Percentiles rank a stretch among this genome's conserved stretches.
phyloP scores from a whole-genome alignment of 2,113 vertebrate genomes.

The Shinisaurus crocodilurus region DNA sequence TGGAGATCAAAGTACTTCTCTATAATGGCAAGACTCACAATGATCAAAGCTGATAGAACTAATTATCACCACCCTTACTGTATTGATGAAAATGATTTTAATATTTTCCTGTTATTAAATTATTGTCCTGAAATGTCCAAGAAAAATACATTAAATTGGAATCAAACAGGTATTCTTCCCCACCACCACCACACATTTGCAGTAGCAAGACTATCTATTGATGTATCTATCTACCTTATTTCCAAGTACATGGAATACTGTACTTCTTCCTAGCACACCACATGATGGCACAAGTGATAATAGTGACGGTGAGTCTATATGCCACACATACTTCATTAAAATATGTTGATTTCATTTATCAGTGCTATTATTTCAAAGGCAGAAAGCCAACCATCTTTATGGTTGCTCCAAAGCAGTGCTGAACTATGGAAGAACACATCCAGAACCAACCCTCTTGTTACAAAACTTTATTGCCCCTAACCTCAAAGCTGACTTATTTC shows the following conservation, averaged over 20 bases:
- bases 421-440: constrained; percentile 20
- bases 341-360: constrained; percentile 42
- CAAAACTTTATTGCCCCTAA: neutral
- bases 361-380: constrained; percentile 44
- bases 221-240: neutral
- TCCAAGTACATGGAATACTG: neutral
- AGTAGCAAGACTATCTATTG: neutral
- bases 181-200: constrained; percentile 43
- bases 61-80: neutral
- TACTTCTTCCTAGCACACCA: constrained; percentile 8
- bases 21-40: constrained; percentile 2
- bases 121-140: constrained; percentile 49
- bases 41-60: neutral
- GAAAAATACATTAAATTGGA: constrained; percentile 34
- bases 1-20: neutral
- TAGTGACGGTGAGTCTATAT: constrained; percentile 40
- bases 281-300: constrained; percentile 39
- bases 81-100: constrained; percentile 48
- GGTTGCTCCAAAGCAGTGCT: constrained; percentile 32
- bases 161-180: constrained; percentile 35
- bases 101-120: constrained; percentile 54
- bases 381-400: constrained; percentile 32
- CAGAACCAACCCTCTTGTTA: neutral
- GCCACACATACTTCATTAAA: constrained; percentile 52
- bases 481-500: constrained; percentile 34